phyloP scores from a whole-genome alignment of 2,797 vertebrate genomes.

The Chaetodon trifasciatus region DNA sequence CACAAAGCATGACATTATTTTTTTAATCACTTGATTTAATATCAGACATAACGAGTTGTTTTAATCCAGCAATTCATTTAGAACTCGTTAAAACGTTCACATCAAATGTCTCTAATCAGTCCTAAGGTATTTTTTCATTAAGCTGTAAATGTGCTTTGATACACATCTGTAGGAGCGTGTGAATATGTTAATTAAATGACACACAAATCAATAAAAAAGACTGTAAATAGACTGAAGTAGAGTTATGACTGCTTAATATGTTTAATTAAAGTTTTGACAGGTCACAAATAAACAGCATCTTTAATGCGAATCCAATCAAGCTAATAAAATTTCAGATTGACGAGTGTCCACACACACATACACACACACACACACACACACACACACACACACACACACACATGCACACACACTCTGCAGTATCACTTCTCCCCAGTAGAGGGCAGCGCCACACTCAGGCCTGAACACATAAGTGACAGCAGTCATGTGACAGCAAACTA shows the following conservation, averaged over 20 bases:
- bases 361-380: slow-evolving; percentile 15
- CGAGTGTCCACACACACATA: background rate
- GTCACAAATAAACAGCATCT: background rate
- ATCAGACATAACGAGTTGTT: background rate
- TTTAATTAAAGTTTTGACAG: background rate
- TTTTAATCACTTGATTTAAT: background rate
- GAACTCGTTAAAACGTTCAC: background rate
- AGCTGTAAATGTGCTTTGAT: background rate
- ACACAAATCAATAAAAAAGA: background rate
- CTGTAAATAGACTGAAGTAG: background rate
- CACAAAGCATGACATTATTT: too few species aligned
- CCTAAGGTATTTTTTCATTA: background rate
- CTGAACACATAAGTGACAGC: slow-evolving; percentile 49
- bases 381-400: slow-evolving; percentile 2
- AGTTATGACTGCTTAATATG: background rate
- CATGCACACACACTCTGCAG: slow-evolving; percentile 22
- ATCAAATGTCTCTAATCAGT: background rate
- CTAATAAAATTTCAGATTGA: background rate
- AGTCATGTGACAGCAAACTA: slow-evolving; percentile 63
- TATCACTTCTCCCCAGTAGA: slow-evolving; percentile 70
- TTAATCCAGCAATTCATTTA: background rate
- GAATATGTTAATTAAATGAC: background rate
- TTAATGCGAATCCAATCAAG: slow-evolving; percentile 7
- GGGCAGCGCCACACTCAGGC: slow-evolving; percentile 59
- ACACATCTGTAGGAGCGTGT: background rate